phyloP scores from a whole-genome alignment of 64 coral and sea anemone species.

The Trachythela sp. region DNA sequence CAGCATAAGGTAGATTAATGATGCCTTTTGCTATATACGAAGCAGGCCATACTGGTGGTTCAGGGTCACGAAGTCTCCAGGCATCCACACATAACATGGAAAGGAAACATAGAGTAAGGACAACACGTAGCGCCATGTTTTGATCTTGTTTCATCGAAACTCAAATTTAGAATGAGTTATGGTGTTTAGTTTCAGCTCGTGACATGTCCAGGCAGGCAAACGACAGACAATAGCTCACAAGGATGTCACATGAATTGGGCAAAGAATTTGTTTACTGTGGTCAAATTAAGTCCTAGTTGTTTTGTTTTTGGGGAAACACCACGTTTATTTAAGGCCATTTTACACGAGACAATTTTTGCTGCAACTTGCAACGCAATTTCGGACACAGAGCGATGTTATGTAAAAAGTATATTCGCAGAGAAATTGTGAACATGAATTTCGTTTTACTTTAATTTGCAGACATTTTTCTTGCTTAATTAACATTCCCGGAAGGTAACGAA shows the following conservation, averaged over 20 bases:
- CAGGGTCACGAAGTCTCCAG: neutral
- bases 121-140: neutral
- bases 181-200: neutral
- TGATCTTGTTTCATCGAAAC: neutral
- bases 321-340: no score
- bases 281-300: no score
- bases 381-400: no score
- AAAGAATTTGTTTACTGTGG: neutral
- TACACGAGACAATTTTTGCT: no score
- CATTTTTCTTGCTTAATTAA: no score
- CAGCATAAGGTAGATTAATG: conserved; percentile 67
- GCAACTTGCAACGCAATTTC: no score
- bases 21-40: conserved; percentile 76
- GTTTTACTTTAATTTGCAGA: no score
- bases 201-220: neutral
- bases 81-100: neutral
- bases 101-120: neutral
- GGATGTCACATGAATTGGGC: neutral
- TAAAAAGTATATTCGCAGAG: no score
- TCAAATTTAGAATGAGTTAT: neutral
- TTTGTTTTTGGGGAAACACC: no score
- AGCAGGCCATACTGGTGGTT: conserved; percentile 53
- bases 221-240: neutral
- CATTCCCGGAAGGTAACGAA: no score
- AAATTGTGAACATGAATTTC: no score